Percentiles rank a stretch among this genome's conserved stretches.
Conservation (phyloP, 2,888 invertebrate genomes). For the Parasteatoda lunata region DNA sequence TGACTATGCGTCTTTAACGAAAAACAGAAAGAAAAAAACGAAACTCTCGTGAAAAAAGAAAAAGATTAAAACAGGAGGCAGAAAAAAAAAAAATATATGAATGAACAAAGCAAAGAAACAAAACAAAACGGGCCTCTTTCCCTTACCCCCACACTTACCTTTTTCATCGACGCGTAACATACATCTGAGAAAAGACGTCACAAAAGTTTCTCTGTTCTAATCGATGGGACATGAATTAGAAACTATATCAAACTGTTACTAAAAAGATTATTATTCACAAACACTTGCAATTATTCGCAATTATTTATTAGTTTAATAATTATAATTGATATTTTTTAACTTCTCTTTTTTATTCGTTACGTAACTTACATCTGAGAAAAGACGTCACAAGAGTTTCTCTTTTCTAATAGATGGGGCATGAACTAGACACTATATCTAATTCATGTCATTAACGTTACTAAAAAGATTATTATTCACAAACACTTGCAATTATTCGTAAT, state of each 20-base stretch:
- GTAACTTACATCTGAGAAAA: slow-evolving; percentile 32
- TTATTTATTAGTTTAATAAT: too few relatives aligned
- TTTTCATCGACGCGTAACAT: slow-evolving; percentile 34
- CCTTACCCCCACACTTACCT: slow-evolving; percentile 7
- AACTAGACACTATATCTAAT: too few relatives aligned
- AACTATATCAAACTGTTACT: too few relatives aligned
- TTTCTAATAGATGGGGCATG: too few relatives aligned
- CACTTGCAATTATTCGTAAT: too few relatives aligned
- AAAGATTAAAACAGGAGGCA: slow-evolving; percentile 3
- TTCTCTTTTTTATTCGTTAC: slow-evolving; percentile 15
- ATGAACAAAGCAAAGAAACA: background rate
- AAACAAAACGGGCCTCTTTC: slow-evolving; percentile 50
- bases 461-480: too few relatives aligned
- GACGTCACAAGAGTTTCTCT: slow-evolving; percentile 24
- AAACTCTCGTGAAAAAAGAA: background rate
- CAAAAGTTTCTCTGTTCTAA: too few relatives aligned
- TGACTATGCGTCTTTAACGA: background rate
- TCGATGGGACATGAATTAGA: too few relatives aligned
- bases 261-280: too few relatives aligned
- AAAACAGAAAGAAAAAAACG: slow-evolving; percentile 8
- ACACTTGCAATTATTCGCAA: too few relatives aligned
- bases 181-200: slow-evolving; percentile 3
- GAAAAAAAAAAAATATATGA: slow-evolving; percentile 12
- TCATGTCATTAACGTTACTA: too few relatives aligned
- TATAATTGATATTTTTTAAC: too few relatives aligned